Evolutionary conservation across 2,888 invertebrate genomes (phyloP).

Genomic region (Ochropleura leucogaster): DNA sequence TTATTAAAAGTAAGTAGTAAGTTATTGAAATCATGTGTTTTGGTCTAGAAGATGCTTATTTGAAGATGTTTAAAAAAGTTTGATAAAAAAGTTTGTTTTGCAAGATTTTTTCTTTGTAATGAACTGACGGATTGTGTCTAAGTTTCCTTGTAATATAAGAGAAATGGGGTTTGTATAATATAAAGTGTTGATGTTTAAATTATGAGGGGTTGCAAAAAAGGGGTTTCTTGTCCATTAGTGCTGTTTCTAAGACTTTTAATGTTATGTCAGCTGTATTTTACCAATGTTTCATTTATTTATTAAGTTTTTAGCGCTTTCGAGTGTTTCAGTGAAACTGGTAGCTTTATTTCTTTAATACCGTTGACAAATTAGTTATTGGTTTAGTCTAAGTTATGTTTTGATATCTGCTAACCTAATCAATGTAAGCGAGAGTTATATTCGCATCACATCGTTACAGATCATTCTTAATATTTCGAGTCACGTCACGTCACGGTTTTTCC

Average conservation of each 20-base stretch:
- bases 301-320: neutral
- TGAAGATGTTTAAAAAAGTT: no score
- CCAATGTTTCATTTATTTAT: conserved; percentile 5
- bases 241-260: conserved; percentile 1
- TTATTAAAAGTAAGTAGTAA: neutral
- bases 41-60: neutral
- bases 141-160: neutral
- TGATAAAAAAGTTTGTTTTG: neutral
- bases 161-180: neutral
- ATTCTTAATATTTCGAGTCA: conserved; percentile 29
- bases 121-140: neutral
- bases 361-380: neutral
- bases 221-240: neutral
- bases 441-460: neutral
- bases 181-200: neutral
- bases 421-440: neutral
- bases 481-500: conserved; percentile 6
- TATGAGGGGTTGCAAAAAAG: neutral
- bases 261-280: neutral
- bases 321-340: neutral
- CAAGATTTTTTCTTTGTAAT: neutral
- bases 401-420: neutral
- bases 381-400: neutral
- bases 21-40: neutral
- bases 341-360: neutral